These are phyloP conservation scores for Takifugu bimaculatus DNA, from an alignment of 2,113 vertebrate species.

Conservation along the genomic window DNA sequence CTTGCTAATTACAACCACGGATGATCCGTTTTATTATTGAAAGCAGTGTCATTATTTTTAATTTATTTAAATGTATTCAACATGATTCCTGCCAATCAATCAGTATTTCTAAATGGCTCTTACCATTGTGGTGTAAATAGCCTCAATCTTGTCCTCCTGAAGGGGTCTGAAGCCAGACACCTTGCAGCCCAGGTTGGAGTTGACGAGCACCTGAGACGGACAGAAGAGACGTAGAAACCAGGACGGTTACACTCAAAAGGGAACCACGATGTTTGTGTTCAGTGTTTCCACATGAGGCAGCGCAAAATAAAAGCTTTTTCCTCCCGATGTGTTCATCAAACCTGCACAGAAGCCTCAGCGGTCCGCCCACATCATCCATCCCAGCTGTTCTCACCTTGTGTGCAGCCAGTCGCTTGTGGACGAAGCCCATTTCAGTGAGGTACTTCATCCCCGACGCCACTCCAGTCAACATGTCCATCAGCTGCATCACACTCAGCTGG, in stretches of 20 bases:
- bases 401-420: constrained; percentile 89
- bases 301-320: constrained; percentile 3
- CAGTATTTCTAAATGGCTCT: constrained; percentile 39
- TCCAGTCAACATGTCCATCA: constrained; percentile 85
- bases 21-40: too few relatives aligned
- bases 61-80: too few relatives aligned
- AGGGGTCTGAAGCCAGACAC: constrained; percentile 87
- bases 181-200: constrained; percentile 86
- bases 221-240: constrained; percentile 3
- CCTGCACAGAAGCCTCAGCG: too few relatives aligned
- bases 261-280: too few relatives aligned
- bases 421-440: constrained; percentile 93
- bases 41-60: too few relatives aligned
- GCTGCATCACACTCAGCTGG: constrained; percentile 82
- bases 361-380: too few relatives aligned
- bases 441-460: constrained; percentile 95
- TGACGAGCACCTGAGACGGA: constrained; percentile 80
- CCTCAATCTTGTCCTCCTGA: constrained; percentile 89
- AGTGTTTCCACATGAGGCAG: background rate
- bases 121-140: constrained; percentile 91
- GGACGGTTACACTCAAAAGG: background rate
- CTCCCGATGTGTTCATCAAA: background rate
- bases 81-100: too few relatives aligned
- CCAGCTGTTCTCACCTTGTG: constrained; percentile 72
- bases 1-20: too few relatives aligned